Evolutionary conservation across 2,888 invertebrate species (phyloP).

Genomic region (Sinopyrophorus schimmeli): DNA sequence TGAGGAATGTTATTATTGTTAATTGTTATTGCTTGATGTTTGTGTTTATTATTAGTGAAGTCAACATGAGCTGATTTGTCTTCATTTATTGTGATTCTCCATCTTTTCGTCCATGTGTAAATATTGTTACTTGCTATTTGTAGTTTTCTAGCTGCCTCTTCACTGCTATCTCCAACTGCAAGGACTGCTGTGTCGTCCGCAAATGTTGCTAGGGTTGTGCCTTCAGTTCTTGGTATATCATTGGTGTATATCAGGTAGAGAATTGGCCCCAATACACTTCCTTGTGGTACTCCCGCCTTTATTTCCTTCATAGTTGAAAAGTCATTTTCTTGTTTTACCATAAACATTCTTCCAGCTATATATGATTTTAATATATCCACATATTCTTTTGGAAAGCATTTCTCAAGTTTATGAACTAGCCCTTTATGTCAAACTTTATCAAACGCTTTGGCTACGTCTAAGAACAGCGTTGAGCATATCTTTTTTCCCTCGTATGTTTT

Average conservation of each 20-base stretch:
- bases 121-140: slow-evolving; percentile 6
- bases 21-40: slow-evolving; percentile 17
- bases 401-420: slow-evolving; percentile 1
- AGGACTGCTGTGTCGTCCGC: slow-evolving; percentile 6
- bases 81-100: slow-evolving; percentile 13
- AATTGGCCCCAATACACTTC: slow-evolving; percentile 10
- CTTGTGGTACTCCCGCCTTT: slow-evolving; percentile 8
- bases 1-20: slow-evolving; percentile 21
- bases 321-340: slow-evolving; percentile 11
- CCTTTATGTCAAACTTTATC: slow-evolving; percentile 5
- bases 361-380: slow-evolving; percentile 8
- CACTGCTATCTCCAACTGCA: slow-evolving; percentile 9
- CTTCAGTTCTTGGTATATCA: slow-evolving; percentile 6
- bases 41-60: slow-evolving; percentile 22
- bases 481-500: background rate
- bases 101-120: slow-evolving; percentile 2
- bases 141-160: slow-evolving; percentile 9
- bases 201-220: slow-evolving; percentile 5
- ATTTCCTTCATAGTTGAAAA: slow-evolving; percentile 7
- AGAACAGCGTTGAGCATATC: background rate
- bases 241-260: slow-evolving; percentile 11
- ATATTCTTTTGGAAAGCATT: slow-evolving; percentile 1
- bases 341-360: slow-evolving; percentile 9
- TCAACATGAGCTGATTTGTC: slow-evolving; percentile 25
- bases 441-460: slow-evolving; percentile 1